Evolutionary conservation across 2,888 invertebrate genomes (phyloP).

Genomic region (Netelia fuscicornis): DNA sequence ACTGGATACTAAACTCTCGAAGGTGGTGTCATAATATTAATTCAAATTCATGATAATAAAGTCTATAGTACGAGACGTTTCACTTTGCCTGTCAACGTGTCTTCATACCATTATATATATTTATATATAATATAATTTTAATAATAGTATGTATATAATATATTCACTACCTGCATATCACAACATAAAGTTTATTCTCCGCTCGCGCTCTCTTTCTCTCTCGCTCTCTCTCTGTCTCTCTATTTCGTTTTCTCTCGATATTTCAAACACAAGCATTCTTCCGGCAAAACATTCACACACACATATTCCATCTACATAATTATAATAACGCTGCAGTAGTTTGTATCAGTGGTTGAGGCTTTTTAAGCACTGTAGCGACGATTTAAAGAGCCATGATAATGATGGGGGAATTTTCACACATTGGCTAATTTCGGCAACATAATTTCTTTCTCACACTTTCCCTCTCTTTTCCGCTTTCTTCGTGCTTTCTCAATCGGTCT

Average conservation of each 20-base stretch:
- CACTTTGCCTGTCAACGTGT: slow-evolving; percentile 79
- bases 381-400: slow-evolving; percentile 62
- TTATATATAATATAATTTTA: slow-evolving; percentile 73
- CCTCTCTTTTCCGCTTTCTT: slow-evolving; percentile 8
- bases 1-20: slow-evolving; percentile 81
- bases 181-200: slow-evolving; percentile 82
- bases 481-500: background rate
- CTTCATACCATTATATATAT: slow-evolving; percentile 77
- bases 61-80: slow-evolving; percentile 82
- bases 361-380: slow-evolving; percentile 80
- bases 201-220: slow-evolving; percentile 52
- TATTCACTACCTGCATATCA: slow-evolving; percentile 84
- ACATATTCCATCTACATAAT: slow-evolving; percentile 81
- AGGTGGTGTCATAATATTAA: slow-evolving; percentile 81
- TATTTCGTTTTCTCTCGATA: slow-evolving; percentile 53
- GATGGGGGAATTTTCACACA: slow-evolving; percentile 26
- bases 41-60: slow-evolving; percentile 83
- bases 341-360: slow-evolving; percentile 80
- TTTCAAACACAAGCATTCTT: slow-evolving; percentile 69
- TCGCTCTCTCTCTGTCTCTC: slow-evolving; percentile 42
- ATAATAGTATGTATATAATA: slow-evolving; percentile 79
- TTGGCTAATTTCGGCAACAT: slow-evolving; percentile 46
- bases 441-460: slow-evolving; percentile 32
- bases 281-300: slow-evolving; percentile 71
- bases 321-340: slow-evolving; percentile 82